A percentile compares a stretch with the other conserved stretches of the same genome.
Conservation (phyloP, 2,888 invertebrate genomes). For the Cryptosula pallasiana region DNA sequence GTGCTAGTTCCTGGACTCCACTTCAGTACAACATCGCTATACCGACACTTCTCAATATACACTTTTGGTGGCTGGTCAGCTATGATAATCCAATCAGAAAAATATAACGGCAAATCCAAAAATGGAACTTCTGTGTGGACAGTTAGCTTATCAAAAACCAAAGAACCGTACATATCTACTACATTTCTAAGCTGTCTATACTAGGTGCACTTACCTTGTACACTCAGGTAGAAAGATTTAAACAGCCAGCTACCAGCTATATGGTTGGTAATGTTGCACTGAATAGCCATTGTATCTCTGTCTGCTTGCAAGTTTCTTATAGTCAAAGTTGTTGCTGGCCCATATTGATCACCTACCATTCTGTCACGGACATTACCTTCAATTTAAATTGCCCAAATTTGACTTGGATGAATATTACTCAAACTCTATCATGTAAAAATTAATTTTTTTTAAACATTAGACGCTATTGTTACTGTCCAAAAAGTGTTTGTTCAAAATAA, state of each 20-base stretch:
- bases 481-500: too few species aligned
- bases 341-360: conserved; percentile 9
- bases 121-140: too few species aligned
- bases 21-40: conserved; percentile 58
- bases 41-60: conserved; percentile 31
- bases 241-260: conserved; percentile 34
- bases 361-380: neutral
- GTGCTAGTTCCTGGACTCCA: conserved; percentile 93
- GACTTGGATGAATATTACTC: too few species aligned
- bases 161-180: too few species aligned
- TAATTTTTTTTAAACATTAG: too few species aligned
- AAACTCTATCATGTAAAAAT: too few species aligned
- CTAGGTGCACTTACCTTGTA: neutral
- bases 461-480: too few species aligned
- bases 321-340: conserved; percentile 8
- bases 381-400: too few species aligned
- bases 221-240: conserved; percentile 13
- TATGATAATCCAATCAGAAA: too few species aligned
- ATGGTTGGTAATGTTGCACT: conserved; percentile 98
- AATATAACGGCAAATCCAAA: too few species aligned
- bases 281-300: conserved; percentile 81
- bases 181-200: too few species aligned
- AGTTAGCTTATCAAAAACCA: too few species aligned
- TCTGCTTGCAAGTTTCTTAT: conserved; percentile 57
- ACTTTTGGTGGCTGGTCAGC: conserved; percentile 16